Evolutionary conservation across 2,113 vertebrate genomes (phyloP), one percentile per base, ranked within the genome.

Genomic region (Acrocephalus arundinaceus): DNA sequence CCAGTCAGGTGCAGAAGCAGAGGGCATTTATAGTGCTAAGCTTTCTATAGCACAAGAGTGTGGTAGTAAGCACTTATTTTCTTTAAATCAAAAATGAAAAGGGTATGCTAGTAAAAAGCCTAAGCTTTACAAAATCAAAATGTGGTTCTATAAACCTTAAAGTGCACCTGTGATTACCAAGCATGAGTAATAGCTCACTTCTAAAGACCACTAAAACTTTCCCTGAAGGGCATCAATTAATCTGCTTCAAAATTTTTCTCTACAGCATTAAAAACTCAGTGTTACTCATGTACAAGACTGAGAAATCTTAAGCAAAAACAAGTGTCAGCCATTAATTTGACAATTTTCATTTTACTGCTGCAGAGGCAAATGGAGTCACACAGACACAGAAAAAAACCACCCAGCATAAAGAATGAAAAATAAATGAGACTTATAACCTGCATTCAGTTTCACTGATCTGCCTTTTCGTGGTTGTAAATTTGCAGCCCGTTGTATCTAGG

Each of bases 81-180:
- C 93, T 94, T 97, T 88, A 94, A 82, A 87, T 67, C 12, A 96
- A 87, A 72, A 96, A 95, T 95, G 90, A 82, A 76, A 88, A 66
- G 20, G 22, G 15, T 77, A 77, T 30, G 30, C 20, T 59, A 78
- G 35, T 55, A 91, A 87, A 86, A 91, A 77, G 51, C 45, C 55
- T 57, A 73, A 76, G 67, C 58, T 80, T 57, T 71, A 80, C 30
- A 82, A 93, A 90, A 90, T 59, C 58, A 68, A 48, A 89, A 82
- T 68, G 13, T 16, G 5, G 24, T 72, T 85, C 58, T 70, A n/a
- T 73, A 79, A 90, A 83, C 15, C n/a, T 52, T 68, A 57, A 95
- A 94, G 49, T 62, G 82, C 22, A 91, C 57, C 74, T 90, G 54
- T 79, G 62, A 85, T 82, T 73, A 85, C 25, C n/a, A 87, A 79